Conservation (phyloP, 2,888 invertebrate species). For the Amphimallon solstitiale region DNA sequence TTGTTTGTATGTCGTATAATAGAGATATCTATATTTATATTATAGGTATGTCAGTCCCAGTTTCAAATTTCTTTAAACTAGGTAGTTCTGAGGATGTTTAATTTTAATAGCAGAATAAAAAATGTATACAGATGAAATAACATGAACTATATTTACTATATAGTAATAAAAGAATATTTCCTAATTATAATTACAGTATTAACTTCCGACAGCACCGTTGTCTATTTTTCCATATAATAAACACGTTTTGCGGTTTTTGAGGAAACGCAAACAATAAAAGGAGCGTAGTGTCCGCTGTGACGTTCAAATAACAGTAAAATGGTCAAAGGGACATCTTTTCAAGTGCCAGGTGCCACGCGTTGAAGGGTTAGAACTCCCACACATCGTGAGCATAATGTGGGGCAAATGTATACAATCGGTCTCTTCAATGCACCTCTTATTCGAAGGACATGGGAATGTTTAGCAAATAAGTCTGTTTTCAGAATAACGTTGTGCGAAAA, state of each 20-base stretch:
- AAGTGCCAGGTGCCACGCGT: slow-evolving; percentile 51
- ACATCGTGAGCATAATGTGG: slow-evolving; percentile 33
- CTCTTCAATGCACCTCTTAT: slow-evolving; percentile 3
- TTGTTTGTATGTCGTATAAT: too few relatives aligned
- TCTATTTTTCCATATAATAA: slow-evolving; percentile 24
- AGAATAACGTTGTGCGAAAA: not conserved
- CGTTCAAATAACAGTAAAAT: slow-evolving; percentile 42
- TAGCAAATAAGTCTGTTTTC: slow-evolving; percentile 14
- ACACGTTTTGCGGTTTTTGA: slow-evolving; percentile 36
- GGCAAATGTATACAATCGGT: slow-evolving; percentile 31
- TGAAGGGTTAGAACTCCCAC: slow-evolving; percentile 44
- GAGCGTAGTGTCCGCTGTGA: slow-evolving; percentile 17
- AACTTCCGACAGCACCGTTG: not conserved
- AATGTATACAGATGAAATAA: too few relatives aligned
- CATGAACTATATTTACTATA: too few relatives aligned
- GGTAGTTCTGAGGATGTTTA: too few relatives aligned
- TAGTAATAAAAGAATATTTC: too few relatives aligned
- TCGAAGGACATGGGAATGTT: slow-evolving; percentile 33
- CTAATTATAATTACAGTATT: not conserved
- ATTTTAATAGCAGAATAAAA: too few relatives aligned
- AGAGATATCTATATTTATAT: too few relatives aligned
- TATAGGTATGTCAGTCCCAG: too few relatives aligned
- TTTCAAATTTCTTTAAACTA: too few relatives aligned
- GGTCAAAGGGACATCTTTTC: slow-evolving; percentile 45
- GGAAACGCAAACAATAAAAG: slow-evolving; percentile 33